Evolutionary conservation across 2,888 invertebrate species (phyloP).

Genomic region (Epistrophella euchroma): DNA sequence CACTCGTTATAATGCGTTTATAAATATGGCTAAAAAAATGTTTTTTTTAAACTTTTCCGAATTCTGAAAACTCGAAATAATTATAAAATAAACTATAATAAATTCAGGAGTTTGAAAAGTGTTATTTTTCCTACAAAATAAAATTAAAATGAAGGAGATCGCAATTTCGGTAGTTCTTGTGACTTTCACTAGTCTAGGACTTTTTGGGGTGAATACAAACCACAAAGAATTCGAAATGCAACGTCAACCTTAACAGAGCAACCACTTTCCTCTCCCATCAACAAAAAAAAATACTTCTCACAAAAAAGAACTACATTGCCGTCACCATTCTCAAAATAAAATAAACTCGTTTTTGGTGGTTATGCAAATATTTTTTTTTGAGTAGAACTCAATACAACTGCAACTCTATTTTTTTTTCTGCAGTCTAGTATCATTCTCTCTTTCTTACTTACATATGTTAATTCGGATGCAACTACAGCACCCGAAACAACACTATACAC

Average conservation of each 20-base stretch:
- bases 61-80: too few species aligned
- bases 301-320: background rate
- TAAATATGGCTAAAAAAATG: too few species aligned
- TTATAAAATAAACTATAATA: too few species aligned
- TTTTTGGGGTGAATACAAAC: too few species aligned
- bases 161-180: too few species aligned
- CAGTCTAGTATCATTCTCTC: conserved; percentile 20
- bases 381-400: background rate
- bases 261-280: conserved; percentile 13
- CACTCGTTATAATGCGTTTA: too few species aligned
- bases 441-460: conserved; percentile 3
- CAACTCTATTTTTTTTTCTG: background rate
- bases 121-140: too few species aligned
- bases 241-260: background rate
- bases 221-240: background rate
- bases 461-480: conserved; percentile 7
- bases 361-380: conserved; percentile 20
- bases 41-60: too few species aligned
- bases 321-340: conserved; percentile 14
- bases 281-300: background rate
- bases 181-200: too few species aligned
- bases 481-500: conserved; percentile 45
- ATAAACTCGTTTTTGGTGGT: conserved; percentile 46
- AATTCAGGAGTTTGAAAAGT: too few species aligned
- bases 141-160: too few species aligned